phyloP scores from a whole-genome alignment of 2,113 vertebrate genomes.

The Mus spicilegus region DNA sequence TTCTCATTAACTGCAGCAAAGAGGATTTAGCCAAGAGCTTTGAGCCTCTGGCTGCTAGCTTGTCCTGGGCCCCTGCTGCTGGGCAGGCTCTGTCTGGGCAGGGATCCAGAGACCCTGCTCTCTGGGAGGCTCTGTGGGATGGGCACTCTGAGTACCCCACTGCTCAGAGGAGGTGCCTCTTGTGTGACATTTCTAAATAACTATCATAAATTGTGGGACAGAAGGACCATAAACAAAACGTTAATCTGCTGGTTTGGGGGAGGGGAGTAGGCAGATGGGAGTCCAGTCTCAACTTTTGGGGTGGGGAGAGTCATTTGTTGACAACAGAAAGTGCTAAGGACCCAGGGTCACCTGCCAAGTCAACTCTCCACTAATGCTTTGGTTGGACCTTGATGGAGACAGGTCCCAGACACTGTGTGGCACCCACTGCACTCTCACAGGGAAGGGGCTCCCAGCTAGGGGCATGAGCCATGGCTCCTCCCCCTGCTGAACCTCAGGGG shows the following conservation, averaged over 20 bases:
- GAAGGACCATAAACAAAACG: constrained; percentile 54
- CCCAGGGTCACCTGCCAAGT: background rate
- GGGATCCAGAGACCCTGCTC: background rate
- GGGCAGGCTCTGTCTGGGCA: background rate
- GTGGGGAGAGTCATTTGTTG: constrained; percentile 64
- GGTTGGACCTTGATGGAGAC: background rate
- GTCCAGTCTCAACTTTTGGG: constrained; percentile 53
- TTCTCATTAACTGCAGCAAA: background rate
- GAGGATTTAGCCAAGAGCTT: background rate
- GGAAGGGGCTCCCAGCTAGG: rapidly evolving
- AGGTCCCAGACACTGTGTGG: background rate
- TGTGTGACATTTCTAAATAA: constrained; percentile 67
- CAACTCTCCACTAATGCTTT: background rate
- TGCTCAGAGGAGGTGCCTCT: constrained; percentile 54
- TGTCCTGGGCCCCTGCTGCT: background rate
- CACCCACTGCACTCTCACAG: background rate
- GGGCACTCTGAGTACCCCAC: rapidly evolving
- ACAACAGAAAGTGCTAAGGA: background rate
- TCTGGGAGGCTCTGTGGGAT: background rate
- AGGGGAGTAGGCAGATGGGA: constrained; percentile 54
- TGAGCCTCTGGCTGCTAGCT: background rate
- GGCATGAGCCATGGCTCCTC: background rate
- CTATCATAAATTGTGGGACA: constrained; percentile 66
- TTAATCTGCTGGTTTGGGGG: background rate
- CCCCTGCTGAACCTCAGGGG: background rate